Base-by-base conservation (phyloP, 2,888 invertebrate species). In the Caenorhabditis panamensis region DNA sequence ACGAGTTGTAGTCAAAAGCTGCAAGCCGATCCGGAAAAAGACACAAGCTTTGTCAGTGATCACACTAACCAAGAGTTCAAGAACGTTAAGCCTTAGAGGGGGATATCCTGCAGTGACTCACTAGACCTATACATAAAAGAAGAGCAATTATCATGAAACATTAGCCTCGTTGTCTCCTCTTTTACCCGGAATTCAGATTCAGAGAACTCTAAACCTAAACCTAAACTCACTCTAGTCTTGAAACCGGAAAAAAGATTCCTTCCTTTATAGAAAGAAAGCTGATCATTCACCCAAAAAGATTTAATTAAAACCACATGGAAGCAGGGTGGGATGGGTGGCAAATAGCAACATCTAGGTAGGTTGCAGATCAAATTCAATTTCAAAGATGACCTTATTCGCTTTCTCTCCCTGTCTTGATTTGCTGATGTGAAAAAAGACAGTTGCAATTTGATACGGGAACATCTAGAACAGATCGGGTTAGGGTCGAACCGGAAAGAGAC, bases 121-220 rank as follows among this genome's bases (percentile, higher is more conserved):
- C 28, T 51, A 51, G 59, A 61, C 61, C n/a, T 47, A 47, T 4
- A 47, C 47, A 47, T 18, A 9, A 47, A 54, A n/a, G 9, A 37
- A 62, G 54, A 54, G 62, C 53, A 71, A 71, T 71, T 71, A 63
- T 63, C 71, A 44, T 63, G 20, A 54, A 62, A 62, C 61, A 62
- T 37, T 36, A 62, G 47, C 9, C 26, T 49, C 44, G 41, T 47
- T 28, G 26, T 24, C 44, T 11, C 47, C 22, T 58, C 49, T 31
- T 31, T 31, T 31, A n/a, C n/a, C n/a, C n/a, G n/a, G n/a, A n/a
- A n/a, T n/a, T n/a, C n/a, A n/a, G n/a, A n/a, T n/a, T n/a, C n/a
- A n/a, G n/a, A n/a, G n/a, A n/a, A n/a, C n/a, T n/a, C n/a, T n/a
- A n/a, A n/a, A n/a, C n/a, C n/a, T n/a, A n/a, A n/a, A n/a, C n/a